Evolutionary conservation across 2,113 vertebrate genomes (phyloP).

Genomic region (Sapayoa aenigma): DNA sequence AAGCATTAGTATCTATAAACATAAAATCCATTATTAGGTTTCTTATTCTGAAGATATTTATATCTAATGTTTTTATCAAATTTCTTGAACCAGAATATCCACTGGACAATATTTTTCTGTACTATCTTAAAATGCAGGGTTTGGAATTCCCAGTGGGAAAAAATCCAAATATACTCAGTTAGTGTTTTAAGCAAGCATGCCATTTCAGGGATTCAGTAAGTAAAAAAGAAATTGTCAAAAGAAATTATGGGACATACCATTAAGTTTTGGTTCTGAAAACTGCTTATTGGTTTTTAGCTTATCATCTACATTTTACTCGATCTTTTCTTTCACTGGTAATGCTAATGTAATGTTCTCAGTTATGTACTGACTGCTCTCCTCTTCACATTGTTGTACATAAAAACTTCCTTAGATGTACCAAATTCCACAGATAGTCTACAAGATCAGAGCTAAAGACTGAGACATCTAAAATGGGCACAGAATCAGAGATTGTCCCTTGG

Average conservation of each 20-base stretch:
- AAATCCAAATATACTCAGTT: background rate
- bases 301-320: background rate
- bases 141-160: background rate
- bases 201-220: background rate
- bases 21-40: background rate
- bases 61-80: background rate
- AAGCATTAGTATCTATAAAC: background rate
- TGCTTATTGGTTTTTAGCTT: background rate
- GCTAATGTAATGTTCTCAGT: rapidly evolving
- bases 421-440: background rate
- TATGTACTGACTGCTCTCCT: background rate
- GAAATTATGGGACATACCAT: background rate
- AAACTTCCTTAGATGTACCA: background rate
- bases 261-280: background rate
- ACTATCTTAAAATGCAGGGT: background rate
- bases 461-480: background rate
- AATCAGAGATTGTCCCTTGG: background rate
- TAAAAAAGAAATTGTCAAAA: background rate
- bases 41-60: background rate
- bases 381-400: background rate
- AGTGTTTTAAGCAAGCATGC: background rate
- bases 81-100: background rate
- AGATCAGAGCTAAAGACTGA: background rate
- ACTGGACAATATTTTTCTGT: background rate
- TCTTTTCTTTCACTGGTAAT: background rate